Conservation (phyloP, 2,797 vertebrate species). For the Tenualosa thibaudeaui region DNA sequence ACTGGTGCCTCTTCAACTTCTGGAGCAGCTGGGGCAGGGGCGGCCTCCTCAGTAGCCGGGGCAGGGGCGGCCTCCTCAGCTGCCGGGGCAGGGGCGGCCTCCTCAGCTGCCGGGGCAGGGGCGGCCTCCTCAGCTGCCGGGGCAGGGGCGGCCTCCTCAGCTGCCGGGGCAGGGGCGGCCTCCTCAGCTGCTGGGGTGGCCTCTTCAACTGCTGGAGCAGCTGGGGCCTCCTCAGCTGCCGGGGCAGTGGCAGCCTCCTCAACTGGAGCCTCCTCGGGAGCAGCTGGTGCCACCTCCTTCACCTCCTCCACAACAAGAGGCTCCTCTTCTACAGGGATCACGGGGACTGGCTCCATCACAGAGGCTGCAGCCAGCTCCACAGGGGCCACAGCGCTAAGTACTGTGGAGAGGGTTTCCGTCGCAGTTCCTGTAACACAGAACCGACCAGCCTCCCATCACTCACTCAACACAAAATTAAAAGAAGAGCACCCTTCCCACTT, state of each 20-base stretch:
- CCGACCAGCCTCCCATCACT: slow-evolving; percentile 64
- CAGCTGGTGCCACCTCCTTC: slow-evolving; percentile 19
- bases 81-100: slow-evolving; percentile 2
- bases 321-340: not conserved
- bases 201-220: slow-evolving; percentile 29
- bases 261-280: not conserved
- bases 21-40: not conserved
- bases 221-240: slow-evolving; percentile 26
- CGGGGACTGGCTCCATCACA: slow-evolving; percentile 32
- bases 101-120: slow-evolving; percentile 18
- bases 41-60: slow-evolving; percentile 29
- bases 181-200: slow-evolving; percentile 22
- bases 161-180: not conserved
- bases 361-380: slow-evolving; percentile 59
- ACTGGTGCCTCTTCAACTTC: slow-evolving; percentile 25
- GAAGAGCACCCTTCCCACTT: not conserved
- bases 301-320: slow-evolving; percentile 33
- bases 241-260: slow-evolving; percentile 25
- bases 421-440: slow-evolving; percentile 73
- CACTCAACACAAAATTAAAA: slow-evolving; percentile 34
- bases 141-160: slow-evolving; percentile 21
- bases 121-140: slow-evolving; percentile 6
- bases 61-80: slow-evolving; percentile 19
- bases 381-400: not conserved
- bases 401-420: slow-evolving; percentile 19